Evolutionary conservation across 2,797 vertebrate genomes (phyloP), one percentile per base, ranked within the genome.

Genomic region (Diplodus sargus): DNA sequence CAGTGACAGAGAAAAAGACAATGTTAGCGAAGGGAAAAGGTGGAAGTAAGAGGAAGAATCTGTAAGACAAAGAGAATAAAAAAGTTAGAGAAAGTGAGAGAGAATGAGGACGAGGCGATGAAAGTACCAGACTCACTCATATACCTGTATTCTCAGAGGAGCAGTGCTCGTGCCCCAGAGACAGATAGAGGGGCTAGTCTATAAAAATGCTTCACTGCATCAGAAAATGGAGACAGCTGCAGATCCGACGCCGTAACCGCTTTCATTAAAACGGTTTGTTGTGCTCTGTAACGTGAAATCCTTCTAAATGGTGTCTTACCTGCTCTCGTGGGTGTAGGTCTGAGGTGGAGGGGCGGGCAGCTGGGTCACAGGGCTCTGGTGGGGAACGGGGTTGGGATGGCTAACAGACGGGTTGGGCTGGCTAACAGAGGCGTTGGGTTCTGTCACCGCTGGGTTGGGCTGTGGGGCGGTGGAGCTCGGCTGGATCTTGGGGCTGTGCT

Each of bases 291-390:
- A 28, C 18, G 65, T 16, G 9, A 9, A 9, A 20, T 30, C 54
- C 45, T 10, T 3, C 15, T 42, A 12, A 42, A 34, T 25, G 0
- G 1, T 1, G 52, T 73, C 65, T 93, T 95, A 99, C 98, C 98
- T 98, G 91, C 96, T 96, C 78, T 99, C 98, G 0, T 99, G 97
- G 85, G 95, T 89, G 94, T 99, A 98, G 54, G 94, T 95, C 85
- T 97, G 97, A 4, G 97, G 96, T 0, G 92, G 89, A 11, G 97
- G 95, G 3, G 93, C 94, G 13, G 96, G 94, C 51, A 82, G 87
- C 63, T 97, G 96, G 72, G 94, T 14, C 54, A 93, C 86, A 0
- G 97, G 97, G 83, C 97, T 98, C 82, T 96, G 97, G 85, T 97
- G 96, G 56, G 96, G 85, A 0, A 90, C 83, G 0, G 95, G 93